phyloP scores from a whole-genome alignment of 2,797 vertebrate genomes.

The Brotula barbata region DNA sequence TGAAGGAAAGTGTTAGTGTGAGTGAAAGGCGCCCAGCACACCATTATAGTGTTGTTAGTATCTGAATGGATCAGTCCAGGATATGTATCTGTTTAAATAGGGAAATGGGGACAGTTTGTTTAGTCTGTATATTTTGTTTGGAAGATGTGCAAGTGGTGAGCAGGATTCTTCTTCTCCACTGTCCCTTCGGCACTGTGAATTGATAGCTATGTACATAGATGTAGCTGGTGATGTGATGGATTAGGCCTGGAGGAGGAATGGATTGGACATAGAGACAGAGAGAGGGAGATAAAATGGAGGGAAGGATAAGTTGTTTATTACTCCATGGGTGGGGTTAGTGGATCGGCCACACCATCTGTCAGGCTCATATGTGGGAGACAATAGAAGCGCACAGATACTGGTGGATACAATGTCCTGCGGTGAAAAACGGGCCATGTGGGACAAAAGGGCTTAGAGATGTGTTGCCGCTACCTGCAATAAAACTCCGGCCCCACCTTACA shows the following conservation, averaged over 20 bases:
- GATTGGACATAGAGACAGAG: constrained; percentile 47
- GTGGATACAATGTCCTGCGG: constrained; percentile 44
- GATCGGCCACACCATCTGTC: constrained; percentile 68
- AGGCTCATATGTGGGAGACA: constrained; percentile 39
- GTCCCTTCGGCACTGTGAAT: constrained; percentile 2
- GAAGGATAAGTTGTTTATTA: constrained; percentile 70
- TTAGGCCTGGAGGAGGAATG: constrained; percentile 51
- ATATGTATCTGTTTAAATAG: too few relatives aligned
- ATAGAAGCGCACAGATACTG: constrained; percentile 60
- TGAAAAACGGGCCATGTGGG: constrained; percentile 53
- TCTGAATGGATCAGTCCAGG: too few relatives aligned
- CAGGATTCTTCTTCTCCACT: too few relatives aligned
- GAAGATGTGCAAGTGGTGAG: too few relatives aligned
- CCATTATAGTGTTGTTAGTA: too few relatives aligned
- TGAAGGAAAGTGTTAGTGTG: too few relatives aligned
- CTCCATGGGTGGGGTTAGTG: constrained; percentile 59
- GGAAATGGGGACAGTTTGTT: too few relatives aligned
- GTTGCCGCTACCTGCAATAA: constrained; percentile 45
- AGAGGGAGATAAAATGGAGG: constrained; percentile 17
- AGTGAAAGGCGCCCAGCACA: too few relatives aligned
- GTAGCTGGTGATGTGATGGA: constrained; percentile 41
- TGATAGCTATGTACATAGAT: constrained; percentile 18
- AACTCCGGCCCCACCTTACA: constrained; percentile 21
- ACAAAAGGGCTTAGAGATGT: constrained; percentile 58
- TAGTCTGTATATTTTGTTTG: too few relatives aligned